Percentiles rank a stretch among this genome's conserved stretches.
phyloP scores from a whole-genome alignment of 1,140 invertebrate genomes.

The Pseudomyrmex gracilis region DNA sequence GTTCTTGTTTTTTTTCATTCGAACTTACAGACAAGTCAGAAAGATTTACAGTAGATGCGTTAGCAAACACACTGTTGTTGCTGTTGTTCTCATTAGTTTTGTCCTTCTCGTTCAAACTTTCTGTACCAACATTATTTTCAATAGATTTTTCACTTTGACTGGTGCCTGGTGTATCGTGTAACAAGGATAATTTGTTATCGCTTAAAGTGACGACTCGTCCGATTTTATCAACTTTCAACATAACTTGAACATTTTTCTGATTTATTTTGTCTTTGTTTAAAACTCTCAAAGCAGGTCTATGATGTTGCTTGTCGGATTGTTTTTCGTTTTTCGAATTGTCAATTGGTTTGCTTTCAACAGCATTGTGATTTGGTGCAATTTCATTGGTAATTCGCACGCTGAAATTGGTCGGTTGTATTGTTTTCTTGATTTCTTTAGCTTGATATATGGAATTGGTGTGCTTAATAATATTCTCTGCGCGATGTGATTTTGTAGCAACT shows the following conservation, averaged over 20 bases:
- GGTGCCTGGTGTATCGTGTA: not conserved
- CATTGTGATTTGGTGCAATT: not conserved
- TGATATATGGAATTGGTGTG: conserved; percentile 7
- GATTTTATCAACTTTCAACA: conserved; percentile 47
- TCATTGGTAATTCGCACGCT: conserved; percentile 49
- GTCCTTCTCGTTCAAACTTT: not conserved
- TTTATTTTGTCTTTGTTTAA: conserved; percentile 73
- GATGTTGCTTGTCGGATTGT: not conserved
- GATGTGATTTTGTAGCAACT: conserved; percentile 1
- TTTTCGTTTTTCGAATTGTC: conserved; percentile 18
- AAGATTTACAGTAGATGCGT: conserved; percentile 61
- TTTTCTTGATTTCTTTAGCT: conserved; percentile 30
- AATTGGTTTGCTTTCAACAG: not conserved
- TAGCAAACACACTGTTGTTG: conserved; percentile 18
- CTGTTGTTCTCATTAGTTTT: not conserved
- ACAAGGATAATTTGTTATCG: conserved; percentile 9
- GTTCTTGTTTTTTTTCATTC: not conserved
- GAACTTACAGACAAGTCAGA: not conserved
- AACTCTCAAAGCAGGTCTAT: conserved; percentile 53
- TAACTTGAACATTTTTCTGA: conserved; percentile 64
- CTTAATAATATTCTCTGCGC: not conserved
- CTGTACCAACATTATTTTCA: not conserved
- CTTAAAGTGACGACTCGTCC: conserved; percentile 54
- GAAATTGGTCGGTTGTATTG: conserved; percentile 31
- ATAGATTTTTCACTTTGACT: conserved; percentile 18